These are phyloP conservation scores for Phrynocephalus versicolor DNA, from an alignment of 2,113 vertebrate genomes.

Conservation along the genomic window DNA sequence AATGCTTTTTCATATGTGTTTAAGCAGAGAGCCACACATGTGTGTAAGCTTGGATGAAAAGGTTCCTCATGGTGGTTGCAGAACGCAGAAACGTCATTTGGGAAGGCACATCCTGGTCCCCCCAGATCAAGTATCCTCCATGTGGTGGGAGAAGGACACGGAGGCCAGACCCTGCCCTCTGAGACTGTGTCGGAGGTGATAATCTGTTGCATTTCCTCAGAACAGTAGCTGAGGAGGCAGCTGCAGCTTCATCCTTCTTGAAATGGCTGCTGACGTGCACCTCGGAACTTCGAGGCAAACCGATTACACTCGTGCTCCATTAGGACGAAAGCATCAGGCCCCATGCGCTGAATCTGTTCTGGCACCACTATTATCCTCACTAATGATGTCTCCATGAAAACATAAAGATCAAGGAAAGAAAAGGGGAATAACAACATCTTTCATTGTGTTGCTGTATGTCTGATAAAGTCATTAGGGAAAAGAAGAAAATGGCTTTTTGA, in stretches of 20 bases:
- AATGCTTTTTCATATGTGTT: neutral
- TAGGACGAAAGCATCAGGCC: conserved; percentile 44
- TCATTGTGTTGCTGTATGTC: conserved; percentile 64
- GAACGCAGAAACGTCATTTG: no score
- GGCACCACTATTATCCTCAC: conserved; percentile 50
- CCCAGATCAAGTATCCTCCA: neutral
- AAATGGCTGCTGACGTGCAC: conserved; percentile 27
- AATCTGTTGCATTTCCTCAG: neutral
- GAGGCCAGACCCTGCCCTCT: neutral
- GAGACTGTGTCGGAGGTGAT: neutral
- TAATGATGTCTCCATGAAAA: conserved; percentile 57
- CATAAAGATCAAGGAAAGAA: conserved; percentile 59
- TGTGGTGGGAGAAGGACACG: neutral
- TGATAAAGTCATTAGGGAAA: conserved; percentile 71
- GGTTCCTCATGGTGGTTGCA: neutral
- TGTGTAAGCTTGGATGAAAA: neutral
- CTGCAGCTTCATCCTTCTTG: neutral
- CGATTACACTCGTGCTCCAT: conserved; percentile 17
- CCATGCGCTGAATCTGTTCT: conserved; percentile 57
- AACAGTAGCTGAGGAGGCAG: neutral
- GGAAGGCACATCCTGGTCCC: neutral
- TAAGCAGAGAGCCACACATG: neutral
- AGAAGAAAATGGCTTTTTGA: conserved; percentile 73
- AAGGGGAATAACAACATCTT: conserved; percentile 60
- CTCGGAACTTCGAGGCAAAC: neutral